Evolutionary conservation across 2,113 vertebrate species (phyloP).

Genomic region (Atherinomorus stipes): DNA sequence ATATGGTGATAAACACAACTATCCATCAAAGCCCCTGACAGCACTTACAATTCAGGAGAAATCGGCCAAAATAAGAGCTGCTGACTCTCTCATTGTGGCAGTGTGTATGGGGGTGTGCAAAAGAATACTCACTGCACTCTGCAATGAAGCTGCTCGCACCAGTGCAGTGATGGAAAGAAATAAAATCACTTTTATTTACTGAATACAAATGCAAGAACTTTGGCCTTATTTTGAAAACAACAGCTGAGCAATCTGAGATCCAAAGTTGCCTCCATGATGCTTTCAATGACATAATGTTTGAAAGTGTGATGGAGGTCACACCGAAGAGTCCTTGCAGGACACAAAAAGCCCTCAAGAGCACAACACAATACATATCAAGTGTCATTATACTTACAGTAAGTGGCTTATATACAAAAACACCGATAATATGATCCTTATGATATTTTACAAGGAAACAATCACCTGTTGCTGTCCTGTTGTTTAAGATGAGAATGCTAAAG

Average conservation of each 20-base stretch:
- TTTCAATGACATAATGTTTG: constrained; percentile 43
- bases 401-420: not conserved
- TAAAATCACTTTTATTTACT: constrained; percentile 73
- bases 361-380: constrained; percentile 17
- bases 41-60: constrained; percentile 78
- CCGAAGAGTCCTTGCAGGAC: constrained; percentile 57
- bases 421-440: not conserved
- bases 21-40: constrained; percentile 82
- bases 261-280: constrained; percentile 16
- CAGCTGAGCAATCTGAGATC: constrained; percentile 52
- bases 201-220: constrained; percentile 49
- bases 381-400: constrained; percentile 4
- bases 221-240: constrained; percentile 61
- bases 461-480: not conserved
- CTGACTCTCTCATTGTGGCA: constrained; percentile 79
- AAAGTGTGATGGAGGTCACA: constrained; percentile 33
- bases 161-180: constrained; percentile 62
- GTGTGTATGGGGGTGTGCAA: constrained; percentile 59
- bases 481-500: not conserved
- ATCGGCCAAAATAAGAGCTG: constrained; percentile 74
- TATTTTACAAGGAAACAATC: not conserved
- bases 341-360: constrained; percentile 18
- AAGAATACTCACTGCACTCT: constrained; percentile 51
- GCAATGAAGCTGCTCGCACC: constrained; percentile 64
- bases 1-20: constrained; percentile 83